Percentiles rank a stretch among this genome's conserved stretches.
Evolutionary conservation across 2,888 invertebrate genomes (phyloP).

Genomic region (Rhagonycha fulva): DNA sequence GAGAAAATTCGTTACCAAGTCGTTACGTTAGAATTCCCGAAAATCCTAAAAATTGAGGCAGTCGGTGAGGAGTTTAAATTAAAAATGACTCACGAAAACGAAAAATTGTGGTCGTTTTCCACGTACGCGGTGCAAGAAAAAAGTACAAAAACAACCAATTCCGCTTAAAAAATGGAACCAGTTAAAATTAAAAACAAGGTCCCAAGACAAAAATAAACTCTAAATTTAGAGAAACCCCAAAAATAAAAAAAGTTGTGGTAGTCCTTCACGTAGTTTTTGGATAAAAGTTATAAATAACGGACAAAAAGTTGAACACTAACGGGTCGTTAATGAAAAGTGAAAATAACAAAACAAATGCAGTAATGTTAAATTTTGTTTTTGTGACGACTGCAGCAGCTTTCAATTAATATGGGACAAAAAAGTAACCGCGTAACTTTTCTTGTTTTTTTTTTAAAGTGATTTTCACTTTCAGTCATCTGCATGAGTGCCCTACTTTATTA

Average conservation of each 20-base stretch:
- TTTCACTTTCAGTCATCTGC: conserved; percentile 2
- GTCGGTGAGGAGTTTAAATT: no score
- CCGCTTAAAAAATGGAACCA: neutral
- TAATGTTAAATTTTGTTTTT: neutral
- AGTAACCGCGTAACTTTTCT: neutral
- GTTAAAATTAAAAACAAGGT: neutral
- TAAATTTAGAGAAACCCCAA: neutral
- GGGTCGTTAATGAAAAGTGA: neutral
- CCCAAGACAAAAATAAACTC: neutral
- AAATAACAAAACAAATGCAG: neutral
- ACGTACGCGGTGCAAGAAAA: neutral
- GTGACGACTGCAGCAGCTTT: neutral
- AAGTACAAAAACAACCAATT: neutral
- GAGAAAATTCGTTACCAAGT: neutral
- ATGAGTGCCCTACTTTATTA: conserved; percentile 1
- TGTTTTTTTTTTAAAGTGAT: neutral
- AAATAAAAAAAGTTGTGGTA: neutral
- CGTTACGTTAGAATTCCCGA: neutral
- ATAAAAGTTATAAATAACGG: neutral
- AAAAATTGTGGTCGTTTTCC: no score
- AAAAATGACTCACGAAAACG: no score
- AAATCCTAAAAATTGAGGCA: neutral
- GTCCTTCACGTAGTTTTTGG: neutral
- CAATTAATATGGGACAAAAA: neutral
- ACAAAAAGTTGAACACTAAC: neutral